Evolutionary conservation across 2,113 vertebrate genomes (phyloP).

Genomic region (Pungitius pungitius): DNA sequence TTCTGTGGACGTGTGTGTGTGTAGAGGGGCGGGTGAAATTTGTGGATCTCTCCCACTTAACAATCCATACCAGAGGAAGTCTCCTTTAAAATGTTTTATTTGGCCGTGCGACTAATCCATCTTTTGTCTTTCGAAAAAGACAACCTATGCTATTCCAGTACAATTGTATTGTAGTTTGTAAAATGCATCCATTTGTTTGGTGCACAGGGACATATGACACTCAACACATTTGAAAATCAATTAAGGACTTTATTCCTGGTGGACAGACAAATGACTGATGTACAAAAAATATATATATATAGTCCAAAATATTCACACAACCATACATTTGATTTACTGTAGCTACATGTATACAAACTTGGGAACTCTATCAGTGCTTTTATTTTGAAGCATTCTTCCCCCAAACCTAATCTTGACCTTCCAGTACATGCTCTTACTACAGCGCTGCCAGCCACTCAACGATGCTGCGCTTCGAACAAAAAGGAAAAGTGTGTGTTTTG

Average conservation of each 20-base stretch:
- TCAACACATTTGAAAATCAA: background rate
- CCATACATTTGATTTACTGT: background rate
- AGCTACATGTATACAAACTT: background rate
- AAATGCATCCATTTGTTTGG: background rate
- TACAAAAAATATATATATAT: background rate
- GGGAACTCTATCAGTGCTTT: slow-evolving; percentile 4
- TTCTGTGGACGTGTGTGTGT: slow-evolving; percentile 1
- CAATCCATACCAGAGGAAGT: slow-evolving; percentile 40
- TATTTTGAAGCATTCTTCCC: background rate
- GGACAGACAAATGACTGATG: background rate
- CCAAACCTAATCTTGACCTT: slow-evolving; percentile 40
- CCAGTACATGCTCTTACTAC: background rate
- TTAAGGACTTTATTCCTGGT: background rate
- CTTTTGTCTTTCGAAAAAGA: slow-evolving; percentile 42
- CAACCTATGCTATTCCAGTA: background rate
- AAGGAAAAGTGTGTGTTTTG: slow-evolving; percentile 27
- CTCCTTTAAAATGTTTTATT: slow-evolving; percentile 35
- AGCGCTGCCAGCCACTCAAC: slow-evolving; percentile 25
- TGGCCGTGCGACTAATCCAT: slow-evolving; percentile 26
- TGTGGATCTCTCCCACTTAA: slow-evolving; percentile 46
- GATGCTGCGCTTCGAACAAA: background rate
- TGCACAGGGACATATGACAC: no score
- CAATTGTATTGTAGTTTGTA: background rate
- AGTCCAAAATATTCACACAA: no score
- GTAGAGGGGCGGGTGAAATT: slow-evolving; percentile 24